Percentiles rank a stretch among this genome's conserved stretches.
phyloP scores from a whole-genome alignment of 2,888 invertebrate genomes.

The Eristalis arbustorum region DNA sequence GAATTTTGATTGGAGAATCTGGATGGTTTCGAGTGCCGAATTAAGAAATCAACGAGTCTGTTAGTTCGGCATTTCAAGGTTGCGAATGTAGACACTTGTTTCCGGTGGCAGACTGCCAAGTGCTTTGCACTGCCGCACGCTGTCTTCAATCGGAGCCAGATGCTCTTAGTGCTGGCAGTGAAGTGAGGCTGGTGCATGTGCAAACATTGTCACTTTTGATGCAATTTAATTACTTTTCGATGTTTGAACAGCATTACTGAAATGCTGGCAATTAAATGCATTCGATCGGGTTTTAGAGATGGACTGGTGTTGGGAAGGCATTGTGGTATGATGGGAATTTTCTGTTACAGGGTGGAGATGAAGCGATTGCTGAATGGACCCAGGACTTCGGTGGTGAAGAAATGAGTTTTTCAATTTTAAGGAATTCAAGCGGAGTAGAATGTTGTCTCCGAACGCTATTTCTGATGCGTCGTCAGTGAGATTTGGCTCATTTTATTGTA shows the following conservation, averaged over 20 bases:
- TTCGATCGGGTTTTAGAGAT: not conserved
- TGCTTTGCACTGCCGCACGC: not conserved
- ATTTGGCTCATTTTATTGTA: too few species aligned
- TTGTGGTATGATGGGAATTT: not conserved
- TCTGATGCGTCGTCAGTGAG: too few species aligned
- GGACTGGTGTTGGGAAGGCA: not conserved
- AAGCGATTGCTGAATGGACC: too few species aligned
- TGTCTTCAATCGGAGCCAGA: not conserved
- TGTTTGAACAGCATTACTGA: not conserved
- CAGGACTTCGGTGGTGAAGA: too few species aligned
- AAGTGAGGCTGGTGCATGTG: not conserved
- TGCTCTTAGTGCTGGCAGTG: not conserved
- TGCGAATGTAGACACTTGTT: slow-evolving; percentile 47
- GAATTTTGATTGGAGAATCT: slow-evolving; percentile 66
- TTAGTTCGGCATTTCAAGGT: slow-evolving; percentile 19
- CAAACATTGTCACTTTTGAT: not conserved
- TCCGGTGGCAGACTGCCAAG: slow-evolving; percentile 37
- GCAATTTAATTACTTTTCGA: not conserved
- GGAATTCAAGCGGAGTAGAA: too few species aligned
- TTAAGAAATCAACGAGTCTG: slow-evolving; percentile 50
- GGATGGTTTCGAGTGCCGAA: slow-evolving; percentile 50
- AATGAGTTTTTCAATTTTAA: too few species aligned
- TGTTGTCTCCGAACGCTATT: too few species aligned
- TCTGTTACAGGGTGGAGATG: not conserved
- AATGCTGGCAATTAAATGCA: not conserved